These are phyloP conservation scores for Pipistrellus pygmaeus DNA, from an alignment of 2,797 vertebrate genomes.

Conservation along the genomic window DNA sequence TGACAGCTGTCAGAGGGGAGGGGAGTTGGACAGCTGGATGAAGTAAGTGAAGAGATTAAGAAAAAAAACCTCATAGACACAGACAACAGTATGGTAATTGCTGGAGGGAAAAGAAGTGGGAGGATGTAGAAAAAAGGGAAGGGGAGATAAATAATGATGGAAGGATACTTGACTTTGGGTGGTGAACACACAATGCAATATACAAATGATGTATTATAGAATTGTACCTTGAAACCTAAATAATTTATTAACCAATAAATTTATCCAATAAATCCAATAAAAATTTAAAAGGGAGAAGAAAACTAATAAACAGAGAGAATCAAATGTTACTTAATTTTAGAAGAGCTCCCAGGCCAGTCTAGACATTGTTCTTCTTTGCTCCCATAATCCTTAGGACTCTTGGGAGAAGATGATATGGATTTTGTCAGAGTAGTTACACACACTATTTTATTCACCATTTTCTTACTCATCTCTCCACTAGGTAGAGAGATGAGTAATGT, in stretches of 20 bases:
- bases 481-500: not conserved
- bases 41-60: not conserved
- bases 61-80: not conserved
- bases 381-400: not conserved
- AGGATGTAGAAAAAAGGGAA: not conserved
- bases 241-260: not conserved
- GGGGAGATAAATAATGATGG: not conserved
- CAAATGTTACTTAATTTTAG: not conserved
- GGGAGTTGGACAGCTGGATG: not conserved
- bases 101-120: not conserved
- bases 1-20: not conserved
- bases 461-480: not conserved
- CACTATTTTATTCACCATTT: not conserved
- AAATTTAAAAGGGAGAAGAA: not conserved
- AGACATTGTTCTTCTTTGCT: not conserved
- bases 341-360: not conserved
- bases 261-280: not conserved
- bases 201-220: not conserved
- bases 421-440: not conserved
- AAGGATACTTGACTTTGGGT: not conserved
- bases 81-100: not conserved
- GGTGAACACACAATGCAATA: not conserved
- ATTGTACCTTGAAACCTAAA: not conserved
- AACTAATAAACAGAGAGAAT: not conserved
- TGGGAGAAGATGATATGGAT: not conserved